Evolutionary conservation across 2,888 invertebrate species (phyloP), one percentile per base, ranked within the genome.

Genomic region (Trissolcus brochymenae): DNA sequence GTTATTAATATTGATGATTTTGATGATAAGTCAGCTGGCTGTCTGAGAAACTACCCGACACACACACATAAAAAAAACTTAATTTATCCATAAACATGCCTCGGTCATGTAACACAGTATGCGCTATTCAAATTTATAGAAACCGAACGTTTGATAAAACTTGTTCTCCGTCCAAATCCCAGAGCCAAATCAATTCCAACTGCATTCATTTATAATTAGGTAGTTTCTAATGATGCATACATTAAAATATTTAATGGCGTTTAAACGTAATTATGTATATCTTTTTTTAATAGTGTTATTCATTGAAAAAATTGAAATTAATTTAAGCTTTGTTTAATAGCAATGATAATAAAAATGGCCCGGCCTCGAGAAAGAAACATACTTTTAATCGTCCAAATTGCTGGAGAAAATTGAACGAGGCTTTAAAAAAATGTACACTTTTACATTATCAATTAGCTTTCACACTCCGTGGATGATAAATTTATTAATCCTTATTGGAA

Each of bases 401-500:
- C 2, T 35, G 9, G 9, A 9, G 9, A 35, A 35, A 25, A 25
- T 25, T 25, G 25, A 6, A 4, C 4, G 6, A 3, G 19, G 19
- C 19, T 19, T 2, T 2, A 11, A 35, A 35, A 35, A 35, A 35
- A 4, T 11, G 35, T 1, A 3, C 35, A 35, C 35, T 35, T 35
- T 35, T 35, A 35, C 6, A 35, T 35, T 35, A 35, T 11, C 35
- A 35, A 35, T 35, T 35, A 35, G 35, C 35, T 35, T 35, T 35
- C 35, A 35, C 35, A 35, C 35, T 25, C 25, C 7, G 29, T 6
- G 35, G 11, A 7, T 35, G 35, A 35, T 35, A 62, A 64, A 75
- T 75, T 75, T 67, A 53, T 64, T 51, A 55, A 62, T 59, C 64
- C 57, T 53, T 74, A 35, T 35, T 35, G 35, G 35, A 75, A 75